Evolutionary conservation across 2,797 vertebrate genomes (phyloP).

Genomic region (Perdix hodgsoniae): DNA sequence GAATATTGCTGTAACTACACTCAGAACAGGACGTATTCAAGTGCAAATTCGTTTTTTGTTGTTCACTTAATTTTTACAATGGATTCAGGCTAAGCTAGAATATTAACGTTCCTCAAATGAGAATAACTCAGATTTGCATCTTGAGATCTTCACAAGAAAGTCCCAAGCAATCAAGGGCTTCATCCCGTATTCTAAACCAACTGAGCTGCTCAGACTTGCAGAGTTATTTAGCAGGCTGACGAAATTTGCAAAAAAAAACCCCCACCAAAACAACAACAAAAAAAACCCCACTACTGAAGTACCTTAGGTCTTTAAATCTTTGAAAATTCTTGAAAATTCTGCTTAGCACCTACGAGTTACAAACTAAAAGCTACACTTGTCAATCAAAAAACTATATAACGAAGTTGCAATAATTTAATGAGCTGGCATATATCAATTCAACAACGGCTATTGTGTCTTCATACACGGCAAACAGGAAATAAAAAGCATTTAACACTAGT

Average conservation of each 20-base stretch:
- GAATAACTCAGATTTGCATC: slow-evolving; percentile 22
- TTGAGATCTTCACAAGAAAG: slow-evolving; percentile 41
- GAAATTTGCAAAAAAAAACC: slow-evolving; percentile 2
- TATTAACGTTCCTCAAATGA: background rate
- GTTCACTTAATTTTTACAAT: background rate
- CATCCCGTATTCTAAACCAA: slow-evolving; percentile 30
- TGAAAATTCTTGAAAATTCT: background rate
- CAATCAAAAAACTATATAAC: background rate
- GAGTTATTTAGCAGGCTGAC: slow-evolving; percentile 43
- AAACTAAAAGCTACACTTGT: background rate
- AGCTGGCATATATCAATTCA: background rate
- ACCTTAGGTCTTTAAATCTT: background rate
- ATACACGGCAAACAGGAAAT: background rate
- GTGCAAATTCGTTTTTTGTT: background rate
- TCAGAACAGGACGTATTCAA: background rate
- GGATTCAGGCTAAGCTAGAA: slow-evolving; percentile 8
- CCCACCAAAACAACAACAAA: background rate
- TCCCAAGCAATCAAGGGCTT: background rate
- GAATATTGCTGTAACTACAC: background rate
- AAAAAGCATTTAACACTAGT: background rate
- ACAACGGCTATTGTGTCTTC: background rate
- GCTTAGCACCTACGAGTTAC: background rate
- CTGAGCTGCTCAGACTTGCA: slow-evolving; percentile 57
- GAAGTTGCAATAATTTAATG: background rate
- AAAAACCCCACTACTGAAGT: background rate